These are phyloP conservation scores for Pseudococcus longispinus DNA, from an alignment of 2,888 invertebrate species.

Conservation along the genomic window DNA sequence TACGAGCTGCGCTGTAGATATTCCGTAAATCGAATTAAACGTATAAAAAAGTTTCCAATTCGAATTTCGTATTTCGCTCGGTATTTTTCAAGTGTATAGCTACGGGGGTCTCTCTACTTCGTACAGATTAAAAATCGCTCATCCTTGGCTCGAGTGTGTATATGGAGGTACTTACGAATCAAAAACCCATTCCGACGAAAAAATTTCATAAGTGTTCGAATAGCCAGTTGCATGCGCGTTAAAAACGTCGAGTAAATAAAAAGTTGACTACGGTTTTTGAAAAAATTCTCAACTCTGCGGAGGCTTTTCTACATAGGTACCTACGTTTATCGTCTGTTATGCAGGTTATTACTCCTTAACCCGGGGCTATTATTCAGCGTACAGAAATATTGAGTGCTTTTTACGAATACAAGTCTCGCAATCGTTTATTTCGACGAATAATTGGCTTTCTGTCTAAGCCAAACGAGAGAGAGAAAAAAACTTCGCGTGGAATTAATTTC, in stretches of 20 bases:
- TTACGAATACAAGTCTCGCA: conserved; percentile 31
- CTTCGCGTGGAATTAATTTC: conserved; percentile 41
- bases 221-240: conserved; percentile 16
- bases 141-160: background rate
- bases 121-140: background rate
- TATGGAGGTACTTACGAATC: background rate
- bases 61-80: background rate
- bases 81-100: background rate
- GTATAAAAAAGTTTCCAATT: background rate
- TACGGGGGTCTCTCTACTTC: background rate
- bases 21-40: background rate
- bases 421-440: conserved; percentile 33
- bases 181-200: background rate
- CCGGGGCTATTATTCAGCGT: background rate
- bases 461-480: background rate
- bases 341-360: conserved; percentile 44
- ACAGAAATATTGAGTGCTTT: conserved; percentile 1
- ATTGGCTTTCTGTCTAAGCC: conserved; percentile 5
- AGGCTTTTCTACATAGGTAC: background rate
- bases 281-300: background rate
- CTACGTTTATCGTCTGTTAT: conserved; percentile 40
- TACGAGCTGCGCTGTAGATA: background rate
- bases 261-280: background rate
- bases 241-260: background rate
- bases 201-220: background rate